Evolutionary conservation across 2,888 invertebrate species (phyloP).

Genomic region (Parelbella ahira): DNA sequence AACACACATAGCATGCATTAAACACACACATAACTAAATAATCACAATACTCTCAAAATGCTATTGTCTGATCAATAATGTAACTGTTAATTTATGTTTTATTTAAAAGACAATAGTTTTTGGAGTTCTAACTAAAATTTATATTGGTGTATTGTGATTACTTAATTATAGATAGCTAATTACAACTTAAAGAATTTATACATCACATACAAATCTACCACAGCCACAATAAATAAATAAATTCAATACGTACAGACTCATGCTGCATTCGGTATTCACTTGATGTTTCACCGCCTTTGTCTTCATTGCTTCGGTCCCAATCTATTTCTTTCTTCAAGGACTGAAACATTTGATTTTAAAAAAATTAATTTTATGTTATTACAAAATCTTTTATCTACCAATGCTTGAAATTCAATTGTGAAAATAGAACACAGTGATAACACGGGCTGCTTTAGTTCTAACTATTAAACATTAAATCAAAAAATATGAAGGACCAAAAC

Average conservation of each 20-base stretch:
- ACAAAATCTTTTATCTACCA: too few species aligned
- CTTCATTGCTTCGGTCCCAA: constrained; percentile 89
- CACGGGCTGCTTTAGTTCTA: too few species aligned
- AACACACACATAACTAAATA: constrained; percentile 15
- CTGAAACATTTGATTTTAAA: too few species aligned
- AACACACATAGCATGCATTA: constrained; percentile 29
- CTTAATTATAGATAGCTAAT: neutral
- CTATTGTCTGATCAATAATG: neutral
- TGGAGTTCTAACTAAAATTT: too few species aligned
- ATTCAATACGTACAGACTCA: constrained; percentile 86
- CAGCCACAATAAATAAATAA: constrained; percentile 29
- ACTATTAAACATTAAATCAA: too few species aligned
- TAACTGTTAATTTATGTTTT: too few species aligned
- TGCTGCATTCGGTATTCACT: constrained; percentile 90
- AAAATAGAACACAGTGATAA: too few species aligned
- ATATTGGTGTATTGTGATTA: constrained; percentile 21
- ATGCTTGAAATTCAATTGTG: too few species aligned
- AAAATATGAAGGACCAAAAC: too few species aligned
- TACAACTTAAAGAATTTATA: constrained; percentile 18
- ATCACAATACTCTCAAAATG: constrained; percentile 22
- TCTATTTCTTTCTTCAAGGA: constrained; percentile 94
- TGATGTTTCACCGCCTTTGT: constrained; percentile 88
- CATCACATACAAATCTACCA: constrained; percentile 33
- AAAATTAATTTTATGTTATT: too few species aligned
- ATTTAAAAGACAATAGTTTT: too few species aligned